phyloP scores from a whole-genome alignment of 2,888 invertebrate genomes.

The Parapristionchus giblindavisi region DNA sequence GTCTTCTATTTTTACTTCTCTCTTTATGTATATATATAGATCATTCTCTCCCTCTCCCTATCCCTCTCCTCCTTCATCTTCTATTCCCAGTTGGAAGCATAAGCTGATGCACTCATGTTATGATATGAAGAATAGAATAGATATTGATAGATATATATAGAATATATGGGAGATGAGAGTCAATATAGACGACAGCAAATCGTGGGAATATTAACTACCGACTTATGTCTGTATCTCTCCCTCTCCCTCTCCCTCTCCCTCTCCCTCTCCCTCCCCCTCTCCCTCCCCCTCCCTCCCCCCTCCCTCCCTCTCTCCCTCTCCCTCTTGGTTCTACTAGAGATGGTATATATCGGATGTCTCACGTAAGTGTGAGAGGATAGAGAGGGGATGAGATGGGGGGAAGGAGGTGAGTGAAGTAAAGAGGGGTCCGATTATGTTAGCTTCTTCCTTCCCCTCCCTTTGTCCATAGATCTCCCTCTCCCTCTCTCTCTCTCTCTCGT shows the following conservation, averaged over 20 bases:
- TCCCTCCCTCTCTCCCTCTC: neutral
- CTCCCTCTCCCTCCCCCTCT: neutral
- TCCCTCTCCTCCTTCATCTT: too few species aligned
- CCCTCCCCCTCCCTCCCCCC: neutral
- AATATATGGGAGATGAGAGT: too few species aligned
- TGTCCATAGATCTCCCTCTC: neutral
- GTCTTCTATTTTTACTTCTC: too few species aligned
- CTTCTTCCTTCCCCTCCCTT: slow-evolving; percentile 1
- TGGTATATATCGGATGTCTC: neutral
- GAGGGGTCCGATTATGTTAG: neutral
- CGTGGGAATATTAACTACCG: too few species aligned
- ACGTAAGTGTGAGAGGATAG: neutral
- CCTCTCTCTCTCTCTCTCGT: neutral
- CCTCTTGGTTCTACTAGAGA: neutral
- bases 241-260: slow-evolving; percentile 12
- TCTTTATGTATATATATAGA: too few species aligned
- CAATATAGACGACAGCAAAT: too few species aligned
- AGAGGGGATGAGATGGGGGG: neutral
- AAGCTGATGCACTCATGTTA: too few species aligned
- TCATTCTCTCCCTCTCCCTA: too few species aligned
- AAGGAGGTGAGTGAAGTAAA: neutral
- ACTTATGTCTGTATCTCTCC: too few species aligned
- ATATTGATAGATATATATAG: too few species aligned
- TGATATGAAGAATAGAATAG: too few species aligned
- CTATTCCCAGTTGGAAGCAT: too few species aligned